Evolutionary conservation across 2,888 invertebrate genomes (phyloP), one percentile per base, ranked within the genome.

Genomic region (Molanna angustata): DNA sequence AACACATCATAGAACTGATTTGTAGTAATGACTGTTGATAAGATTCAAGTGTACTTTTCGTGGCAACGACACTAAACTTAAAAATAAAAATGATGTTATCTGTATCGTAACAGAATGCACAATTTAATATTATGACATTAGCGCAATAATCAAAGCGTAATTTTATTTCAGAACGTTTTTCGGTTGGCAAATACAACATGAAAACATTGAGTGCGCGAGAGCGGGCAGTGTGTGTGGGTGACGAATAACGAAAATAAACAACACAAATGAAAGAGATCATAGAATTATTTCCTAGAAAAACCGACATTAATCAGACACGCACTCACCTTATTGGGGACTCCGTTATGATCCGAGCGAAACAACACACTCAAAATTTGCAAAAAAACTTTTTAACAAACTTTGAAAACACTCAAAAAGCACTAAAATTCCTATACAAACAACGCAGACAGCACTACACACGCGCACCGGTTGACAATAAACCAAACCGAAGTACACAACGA

Each of bases 221-320:
- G n/a, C n/a, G n/a, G n/a, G n/a, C n/a, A n/a, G n/a, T n/a, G n/a
- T 45, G 54, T 49, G 55, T 58, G 58, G 58, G 58, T 58, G 58
- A 58, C 40, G 41, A 49, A 35, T 40, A 55, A 58, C 58, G 42
- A 58, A 58, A 58, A 58, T 58, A 58, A 58, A 58, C 58, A 58
- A 58, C 51, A 13, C 41, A 42, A 32, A 40, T 48, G 43, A 43
- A n/a, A n/a, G n/a, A n/a, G n/a, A n/a, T n/a, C n/a, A n/a, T n/a
- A n/a, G 43, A 19, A 27, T 48, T 27, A 22, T 18, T 48, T 48
- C 52, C 22, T 7, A 41, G 52, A 48, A 52, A 14, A 14, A 32
- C 18, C 19, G 14, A 20, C 21, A 40, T 40, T 41, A 27, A 45
- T 47, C 39, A 37, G 35, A 18, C 19, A 17, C 3, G 2, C n/a